Evolutionary conservation across 2,797 vertebrate genomes (phyloP), one percentile per base, ranked within the genome.

Genomic region (Craterocephalus amniculus): DNA sequence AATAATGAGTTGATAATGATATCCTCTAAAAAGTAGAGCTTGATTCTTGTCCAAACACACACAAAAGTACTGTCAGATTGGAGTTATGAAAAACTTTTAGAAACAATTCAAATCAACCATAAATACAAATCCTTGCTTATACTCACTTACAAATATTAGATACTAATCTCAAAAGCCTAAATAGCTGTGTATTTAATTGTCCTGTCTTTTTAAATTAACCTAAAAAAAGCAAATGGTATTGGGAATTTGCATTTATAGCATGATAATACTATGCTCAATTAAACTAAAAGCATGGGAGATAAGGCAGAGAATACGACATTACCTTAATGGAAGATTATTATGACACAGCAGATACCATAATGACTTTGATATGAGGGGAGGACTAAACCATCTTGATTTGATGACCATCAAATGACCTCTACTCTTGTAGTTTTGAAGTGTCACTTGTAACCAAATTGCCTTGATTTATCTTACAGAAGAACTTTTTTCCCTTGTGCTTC

Each of bases 391-490:
- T 73, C 62, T 34, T 49, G 56, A 76, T 87, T 70, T 79, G 83
- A 83, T 87, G 83, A 83, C 78, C 71, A 77, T 79, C 76, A 83
- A 60, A 80, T 58, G 78, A 83, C 81, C 74, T 86, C 73, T 49
- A 52, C 26, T 20, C 54, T 58, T 32, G 63, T 58, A 67, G 59
- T 77, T 26, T 12, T 72, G 49, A 67, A 77, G 64, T 74, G 59
- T 82, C 81, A 66, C 72, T 86, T 57, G 6, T 66, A 68, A 65
- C 49, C 58, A 56, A 35, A 79, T 80, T 57, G 48, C 58, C 32
- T 76, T 68, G 55, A 59, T 86, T 83, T 71, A 84, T 76, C 72
- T 77, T 10, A n/a, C 65, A 27, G 55, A 74, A 66, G 52, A 63
- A 16, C 27, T 24, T 56, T 27, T 54, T 51, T 13, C 52, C 58